phyloP scores from a whole-genome alignment of 1,140 invertebrate genomes.

The Homarus americanus region DNA sequence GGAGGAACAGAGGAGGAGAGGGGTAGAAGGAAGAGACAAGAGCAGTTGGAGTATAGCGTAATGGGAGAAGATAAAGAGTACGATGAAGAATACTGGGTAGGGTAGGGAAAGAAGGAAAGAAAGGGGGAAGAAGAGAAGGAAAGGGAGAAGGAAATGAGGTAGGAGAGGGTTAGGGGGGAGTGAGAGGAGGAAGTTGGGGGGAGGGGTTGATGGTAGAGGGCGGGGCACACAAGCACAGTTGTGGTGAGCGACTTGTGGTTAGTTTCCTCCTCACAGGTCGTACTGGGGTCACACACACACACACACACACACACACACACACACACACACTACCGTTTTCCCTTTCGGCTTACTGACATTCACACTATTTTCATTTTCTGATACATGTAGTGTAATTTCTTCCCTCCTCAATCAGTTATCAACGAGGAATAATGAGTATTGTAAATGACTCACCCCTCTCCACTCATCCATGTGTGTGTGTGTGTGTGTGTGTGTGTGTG shows the following conservation, averaged over 20 bases:
- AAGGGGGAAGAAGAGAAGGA: neutral
- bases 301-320: neutral
- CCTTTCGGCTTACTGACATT: neutral
- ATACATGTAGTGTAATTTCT: neutral
- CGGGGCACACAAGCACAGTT: too few relatives aligned
- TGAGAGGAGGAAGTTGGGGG: neutral
- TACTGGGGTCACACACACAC: slow-evolving; percentile 3
- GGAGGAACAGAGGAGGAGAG: too few relatives aligned
- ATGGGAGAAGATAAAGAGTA: neutral
- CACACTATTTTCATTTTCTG: neutral
- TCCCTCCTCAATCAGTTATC: too few relatives aligned
- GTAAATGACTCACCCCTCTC: too few relatives aligned
- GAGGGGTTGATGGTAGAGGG: neutral
- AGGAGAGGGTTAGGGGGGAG: slow-evolving; percentile 14
- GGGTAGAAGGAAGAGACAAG: neutral
- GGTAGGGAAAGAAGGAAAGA: neutral
- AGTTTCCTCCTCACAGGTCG: too few relatives aligned
- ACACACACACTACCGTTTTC: neutral
- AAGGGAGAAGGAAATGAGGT: neutral
- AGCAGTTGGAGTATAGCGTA: neutral
- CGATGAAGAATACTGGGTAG: neutral
- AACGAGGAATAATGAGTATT: too few relatives aligned
- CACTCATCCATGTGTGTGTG: too few relatives aligned
- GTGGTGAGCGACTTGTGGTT: neutral
- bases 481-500: too few relatives aligned